phyloP scores from a whole-genome alignment of 2,888 invertebrate species.

The Vannuccia rotundouncinata region DNA sequence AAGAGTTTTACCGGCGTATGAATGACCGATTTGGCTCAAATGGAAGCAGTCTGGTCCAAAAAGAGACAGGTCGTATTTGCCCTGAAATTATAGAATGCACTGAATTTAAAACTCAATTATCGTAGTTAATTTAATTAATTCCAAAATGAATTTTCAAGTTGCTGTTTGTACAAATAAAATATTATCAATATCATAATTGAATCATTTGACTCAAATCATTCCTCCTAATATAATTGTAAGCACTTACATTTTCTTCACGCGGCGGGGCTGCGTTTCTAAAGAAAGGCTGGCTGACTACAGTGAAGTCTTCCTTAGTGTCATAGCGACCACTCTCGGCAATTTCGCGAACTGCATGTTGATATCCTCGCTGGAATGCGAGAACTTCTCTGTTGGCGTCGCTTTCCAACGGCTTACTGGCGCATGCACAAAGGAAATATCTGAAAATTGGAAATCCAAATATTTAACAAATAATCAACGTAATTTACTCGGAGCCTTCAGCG shows the following conservation, averaged over 20 bases:
- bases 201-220: too few relatives aligned
- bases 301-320: constrained; percentile 51
- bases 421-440: background rate
- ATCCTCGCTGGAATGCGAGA: constrained; percentile 39
- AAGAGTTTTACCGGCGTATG: constrained; percentile 47
- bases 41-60: constrained; percentile 45
- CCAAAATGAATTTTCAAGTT: too few relatives aligned
- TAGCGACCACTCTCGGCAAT: constrained; percentile 47
- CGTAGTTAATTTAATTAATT: too few relatives aligned
- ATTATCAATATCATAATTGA: too few relatives aligned
- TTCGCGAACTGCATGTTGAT: constrained; percentile 43
- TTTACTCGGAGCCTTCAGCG: too few relatives aligned
- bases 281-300: constrained; percentile 52
- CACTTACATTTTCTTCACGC: too few relatives aligned
- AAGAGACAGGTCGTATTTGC: background rate
- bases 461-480: too few relatives aligned
- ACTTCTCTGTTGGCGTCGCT: constrained; percentile 6
- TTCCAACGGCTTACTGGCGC: background rate
- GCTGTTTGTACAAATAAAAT: too few relatives aligned
- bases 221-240: too few relatives aligned
- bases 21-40: constrained; percentile 47
- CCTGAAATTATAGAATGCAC: too few relatives aligned
- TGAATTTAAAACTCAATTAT: too few relatives aligned
- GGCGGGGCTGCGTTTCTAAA: constrained; percentile 42
- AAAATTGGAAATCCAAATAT: too few relatives aligned